These are phyloP conservation scores for Catagonus wagneri DNA, from an alignment of 2,113 vertebrate species.

Conservation along the genomic window DNA sequence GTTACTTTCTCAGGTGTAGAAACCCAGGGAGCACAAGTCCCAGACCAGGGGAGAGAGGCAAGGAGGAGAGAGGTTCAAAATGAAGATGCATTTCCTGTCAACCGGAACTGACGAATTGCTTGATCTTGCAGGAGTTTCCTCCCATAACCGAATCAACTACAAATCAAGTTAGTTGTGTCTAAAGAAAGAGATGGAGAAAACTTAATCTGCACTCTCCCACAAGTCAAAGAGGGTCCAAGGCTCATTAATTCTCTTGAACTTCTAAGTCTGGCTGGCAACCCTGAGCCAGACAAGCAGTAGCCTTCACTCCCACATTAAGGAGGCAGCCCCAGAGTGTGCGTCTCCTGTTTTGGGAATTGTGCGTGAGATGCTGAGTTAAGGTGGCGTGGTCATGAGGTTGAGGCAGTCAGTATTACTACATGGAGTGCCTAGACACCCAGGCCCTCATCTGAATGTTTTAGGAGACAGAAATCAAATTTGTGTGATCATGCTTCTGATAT, in stretches of 20 bases:
- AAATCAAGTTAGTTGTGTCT: background rate
- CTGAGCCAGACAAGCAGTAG: background rate
- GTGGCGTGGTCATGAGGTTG: fast-evolving
- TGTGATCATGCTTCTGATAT: background rate
- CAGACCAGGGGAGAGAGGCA: too few species aligned
- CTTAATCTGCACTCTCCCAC: background rate
- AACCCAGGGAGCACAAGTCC: background rate
- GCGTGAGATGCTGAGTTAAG: background rate
- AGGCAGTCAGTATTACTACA: background rate
- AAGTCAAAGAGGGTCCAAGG: background rate
- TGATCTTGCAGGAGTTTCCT: background rate
- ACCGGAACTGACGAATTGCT: background rate
- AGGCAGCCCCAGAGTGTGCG: background rate
- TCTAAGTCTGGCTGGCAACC: background rate
- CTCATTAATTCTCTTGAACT: background rate
- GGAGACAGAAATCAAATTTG: background rate
- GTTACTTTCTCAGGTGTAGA: background rate
- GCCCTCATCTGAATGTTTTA: background rate
- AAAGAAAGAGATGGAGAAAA: background rate
- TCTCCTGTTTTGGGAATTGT: background rate
- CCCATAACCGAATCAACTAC: background rate
- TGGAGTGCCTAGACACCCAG: background rate
- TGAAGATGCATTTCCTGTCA: background rate
- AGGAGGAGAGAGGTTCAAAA: background rate
- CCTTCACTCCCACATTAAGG: background rate